phyloP scores from a whole-genome alignment of 35 echinoderm and acorn worm species.

The Diadema setosum region DNA sequence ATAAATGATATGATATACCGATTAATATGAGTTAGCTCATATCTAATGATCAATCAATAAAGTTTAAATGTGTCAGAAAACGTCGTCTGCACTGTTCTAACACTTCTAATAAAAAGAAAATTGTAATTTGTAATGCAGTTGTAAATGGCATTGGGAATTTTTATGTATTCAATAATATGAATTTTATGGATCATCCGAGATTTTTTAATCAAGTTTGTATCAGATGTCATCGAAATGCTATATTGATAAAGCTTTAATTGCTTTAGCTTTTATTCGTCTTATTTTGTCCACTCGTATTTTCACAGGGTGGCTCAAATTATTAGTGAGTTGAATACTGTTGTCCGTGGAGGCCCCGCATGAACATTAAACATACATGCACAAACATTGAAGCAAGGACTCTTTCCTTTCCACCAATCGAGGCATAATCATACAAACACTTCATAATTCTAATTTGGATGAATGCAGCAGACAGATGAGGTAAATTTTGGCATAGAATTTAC shows the following conservation, averaged over 20 bases:
- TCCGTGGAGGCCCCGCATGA: too few species aligned
- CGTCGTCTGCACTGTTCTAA: too few species aligned
- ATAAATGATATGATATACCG: background rate
- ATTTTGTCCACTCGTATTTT: too few species aligned
- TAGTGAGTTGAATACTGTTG: too few species aligned
- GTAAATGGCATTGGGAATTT: background rate
- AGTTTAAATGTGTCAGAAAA: background rate
- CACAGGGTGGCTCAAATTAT: too few species aligned
- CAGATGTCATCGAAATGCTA: background rate
- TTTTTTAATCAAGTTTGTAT: background rate
- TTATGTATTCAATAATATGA: background rate
- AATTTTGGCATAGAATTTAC: background rate
- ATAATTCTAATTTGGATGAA: background rate
- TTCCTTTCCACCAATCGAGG: background rate
- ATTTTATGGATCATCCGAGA: background rate
- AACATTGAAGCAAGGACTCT: too few species aligned
- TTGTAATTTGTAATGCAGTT: background rate
- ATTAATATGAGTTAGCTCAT: background rate
- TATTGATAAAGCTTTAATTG: background rate
- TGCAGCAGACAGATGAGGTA: background rate
- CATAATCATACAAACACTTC: background rate
- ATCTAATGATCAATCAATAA: background rate
- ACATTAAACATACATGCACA: too few species aligned
- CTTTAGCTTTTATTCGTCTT: background rate
- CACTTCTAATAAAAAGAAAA: too few species aligned